Evolutionary conservation across 2,113 vertebrate species (phyloP).

Genomic region (Clarias magur): DNA sequence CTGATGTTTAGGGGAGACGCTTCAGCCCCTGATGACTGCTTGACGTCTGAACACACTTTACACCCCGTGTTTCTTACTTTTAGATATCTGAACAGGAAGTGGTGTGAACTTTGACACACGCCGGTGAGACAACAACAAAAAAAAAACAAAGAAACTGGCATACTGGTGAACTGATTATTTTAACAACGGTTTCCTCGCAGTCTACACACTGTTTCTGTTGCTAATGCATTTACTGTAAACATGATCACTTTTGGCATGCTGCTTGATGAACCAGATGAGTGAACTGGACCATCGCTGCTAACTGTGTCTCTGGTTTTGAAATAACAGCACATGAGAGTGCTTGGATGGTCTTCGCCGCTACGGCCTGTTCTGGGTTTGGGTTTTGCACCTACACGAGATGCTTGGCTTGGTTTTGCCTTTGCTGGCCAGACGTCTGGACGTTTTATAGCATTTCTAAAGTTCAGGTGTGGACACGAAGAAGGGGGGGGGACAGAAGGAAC

Average conservation of each 20-base stretch:
- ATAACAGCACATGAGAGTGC: not conserved
- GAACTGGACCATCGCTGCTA: not conserved
- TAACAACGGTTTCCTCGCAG: too few species aligned
- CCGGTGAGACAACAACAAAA: too few species aligned
- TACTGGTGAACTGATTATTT: too few species aligned
- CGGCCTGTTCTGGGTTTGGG: not conserved
- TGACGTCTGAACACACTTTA: too few species aligned
- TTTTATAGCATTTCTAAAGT: not conserved
- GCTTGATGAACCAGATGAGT: not conserved
- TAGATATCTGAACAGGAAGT: too few species aligned
- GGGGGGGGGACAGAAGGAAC: too few species aligned
- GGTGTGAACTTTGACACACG: too few species aligned
- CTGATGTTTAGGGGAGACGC: too few species aligned
- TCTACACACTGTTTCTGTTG: too few species aligned
- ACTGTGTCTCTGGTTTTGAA: not conserved
- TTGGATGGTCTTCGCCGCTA: not conserved
- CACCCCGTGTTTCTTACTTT: too few species aligned
- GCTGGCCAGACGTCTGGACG: not conserved
- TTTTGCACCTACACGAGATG: not conserved
- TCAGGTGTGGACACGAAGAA: not conserved
- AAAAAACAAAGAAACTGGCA: too few species aligned
- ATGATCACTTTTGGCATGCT: not conserved
- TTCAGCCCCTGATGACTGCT: too few species aligned
- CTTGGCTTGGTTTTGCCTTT: not conserved
- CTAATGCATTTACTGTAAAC: not conserved